Evolutionary conservation across 37 sponge, comb jelly and placozoan genomes (phyloP).

Genomic region (Ianthella basta): DNA sequence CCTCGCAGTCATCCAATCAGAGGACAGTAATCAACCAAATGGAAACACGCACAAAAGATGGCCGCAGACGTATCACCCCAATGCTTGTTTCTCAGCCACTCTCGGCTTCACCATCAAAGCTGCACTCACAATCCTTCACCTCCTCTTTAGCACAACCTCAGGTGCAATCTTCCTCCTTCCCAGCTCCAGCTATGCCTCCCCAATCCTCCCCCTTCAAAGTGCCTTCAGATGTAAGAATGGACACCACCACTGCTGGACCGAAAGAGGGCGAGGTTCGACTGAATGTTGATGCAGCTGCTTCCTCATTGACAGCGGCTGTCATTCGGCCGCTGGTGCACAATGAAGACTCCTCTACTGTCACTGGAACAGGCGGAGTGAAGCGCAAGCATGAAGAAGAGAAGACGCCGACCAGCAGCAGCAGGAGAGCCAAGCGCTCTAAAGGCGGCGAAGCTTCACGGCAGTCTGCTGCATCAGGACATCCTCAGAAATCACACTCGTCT

Average conservation of each 20-base stretch:
- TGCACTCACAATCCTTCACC: too few species aligned
- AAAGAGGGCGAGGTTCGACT: background rate
- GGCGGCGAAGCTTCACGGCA: background rate
- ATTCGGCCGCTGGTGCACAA: background rate
- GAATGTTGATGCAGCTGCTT: slow-evolving; percentile 8
- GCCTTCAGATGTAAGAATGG: background rate
- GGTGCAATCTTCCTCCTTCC: too few species aligned
- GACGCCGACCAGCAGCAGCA: background rate
- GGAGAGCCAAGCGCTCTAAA: slow-evolving; percentile 8
- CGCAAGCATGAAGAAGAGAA: slow-evolving; percentile 12
- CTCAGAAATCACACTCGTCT: background rate
- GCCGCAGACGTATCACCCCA: slow-evolving; percentile 85
- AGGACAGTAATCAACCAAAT: slow-evolving; percentile 54
- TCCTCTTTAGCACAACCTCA: too few species aligned
- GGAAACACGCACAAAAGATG: slow-evolving; percentile 85
- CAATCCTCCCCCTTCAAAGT: background rate
- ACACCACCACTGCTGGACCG: background rate
- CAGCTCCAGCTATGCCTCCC: background rate
- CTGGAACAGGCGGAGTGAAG: background rate
- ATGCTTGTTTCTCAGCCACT: slow-evolving; percentile 50
- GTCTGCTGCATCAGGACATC: background rate
- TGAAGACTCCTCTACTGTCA: background rate
- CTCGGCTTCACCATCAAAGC: slow-evolving; percentile 1
- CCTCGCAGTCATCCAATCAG: slow-evolving; percentile 20
- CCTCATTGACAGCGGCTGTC: background rate